Conservation (phyloP, 2,113 vertebrate genomes). For the Protobothrops flavoviridis region DNA sequence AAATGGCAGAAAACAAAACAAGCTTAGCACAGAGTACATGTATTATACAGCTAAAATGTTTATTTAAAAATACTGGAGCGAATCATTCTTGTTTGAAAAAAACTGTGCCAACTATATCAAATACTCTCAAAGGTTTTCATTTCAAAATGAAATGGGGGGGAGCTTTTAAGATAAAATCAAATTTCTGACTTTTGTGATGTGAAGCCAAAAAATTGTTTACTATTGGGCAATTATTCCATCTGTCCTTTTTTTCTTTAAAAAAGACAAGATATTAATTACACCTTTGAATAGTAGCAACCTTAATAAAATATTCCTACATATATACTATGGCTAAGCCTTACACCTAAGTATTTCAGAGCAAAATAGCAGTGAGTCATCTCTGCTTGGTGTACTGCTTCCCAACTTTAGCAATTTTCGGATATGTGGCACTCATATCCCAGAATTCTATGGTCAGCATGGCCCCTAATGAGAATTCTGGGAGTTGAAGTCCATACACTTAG, state of each 20-base stretch:
- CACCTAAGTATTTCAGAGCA: neutral
- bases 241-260: neutral
- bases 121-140: neutral
- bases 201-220: neutral
- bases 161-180: neutral
- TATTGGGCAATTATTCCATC: neutral
- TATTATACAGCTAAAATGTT: conserved; percentile 60
- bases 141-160: conserved; percentile 25
- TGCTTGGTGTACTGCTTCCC: neutral
- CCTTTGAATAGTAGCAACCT: neutral
- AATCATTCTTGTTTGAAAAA: conserved; percentile 38
- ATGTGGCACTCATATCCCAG: neutral
- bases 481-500: neutral
- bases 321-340: neutral
- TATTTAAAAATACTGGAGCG: conserved; percentile 54
- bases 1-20: conserved; percentile 62
- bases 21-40: conserved; percentile 32
- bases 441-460: neutral
- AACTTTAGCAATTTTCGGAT: neutral
- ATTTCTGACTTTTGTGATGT: neutral
- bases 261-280: neutral
- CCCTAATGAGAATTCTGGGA: neutral
- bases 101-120: conserved; percentile 9
- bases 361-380: neutral
- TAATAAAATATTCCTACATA: neutral